A percentile compares a stretch with the other conserved stretches of the same genome.
Conservation (phyloP, 2,888 invertebrate genomes). For the Agrochola litura region DNA sequence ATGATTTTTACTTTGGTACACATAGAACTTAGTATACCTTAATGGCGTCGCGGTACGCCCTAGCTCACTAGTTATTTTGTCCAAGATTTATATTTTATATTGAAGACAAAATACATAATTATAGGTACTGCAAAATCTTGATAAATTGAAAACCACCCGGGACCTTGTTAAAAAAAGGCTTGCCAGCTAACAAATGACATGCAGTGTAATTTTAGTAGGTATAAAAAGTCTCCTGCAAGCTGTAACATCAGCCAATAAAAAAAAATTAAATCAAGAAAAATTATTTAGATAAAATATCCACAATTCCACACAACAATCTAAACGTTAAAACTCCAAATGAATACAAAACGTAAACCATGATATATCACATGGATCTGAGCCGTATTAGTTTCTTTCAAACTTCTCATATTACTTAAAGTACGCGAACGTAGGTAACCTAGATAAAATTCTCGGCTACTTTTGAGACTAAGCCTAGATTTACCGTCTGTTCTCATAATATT, state of each 20-base stretch:
- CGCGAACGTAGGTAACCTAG: constrained; percentile 80
- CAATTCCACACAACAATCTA: neutral
- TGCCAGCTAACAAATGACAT: too few relatives aligned
- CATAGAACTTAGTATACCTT: too few relatives aligned
- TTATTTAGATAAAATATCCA: neutral
- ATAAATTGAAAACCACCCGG: too few relatives aligned
- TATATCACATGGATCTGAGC: constrained; percentile 63
- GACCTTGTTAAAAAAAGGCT: too few relatives aligned
- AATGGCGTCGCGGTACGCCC: too few relatives aligned
- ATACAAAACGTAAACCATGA: constrained; percentile 57
- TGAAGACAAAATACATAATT: too few relatives aligned
- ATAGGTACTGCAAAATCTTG: too few relatives aligned
- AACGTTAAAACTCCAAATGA: constrained; percentile 18
- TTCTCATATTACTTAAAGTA: constrained; percentile 82
- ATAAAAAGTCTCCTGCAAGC: too few relatives aligned
- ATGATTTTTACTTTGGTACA: too few relatives aligned
- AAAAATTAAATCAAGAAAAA: neutral
- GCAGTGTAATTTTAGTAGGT: too few relatives aligned
- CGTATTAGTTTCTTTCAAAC: constrained; percentile 76
- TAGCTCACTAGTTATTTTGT: too few relatives aligned
- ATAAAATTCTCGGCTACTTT: constrained; percentile 71
- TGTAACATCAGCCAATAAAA: neutral
- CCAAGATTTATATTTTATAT: too few relatives aligned
- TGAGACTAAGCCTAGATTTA: constrained; percentile 49
- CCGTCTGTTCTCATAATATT: constrained; percentile 45